Evolutionary conservation across 2,797 vertebrate species (phyloP).

Genomic region (Hypotaenidia okinawae): DNA sequence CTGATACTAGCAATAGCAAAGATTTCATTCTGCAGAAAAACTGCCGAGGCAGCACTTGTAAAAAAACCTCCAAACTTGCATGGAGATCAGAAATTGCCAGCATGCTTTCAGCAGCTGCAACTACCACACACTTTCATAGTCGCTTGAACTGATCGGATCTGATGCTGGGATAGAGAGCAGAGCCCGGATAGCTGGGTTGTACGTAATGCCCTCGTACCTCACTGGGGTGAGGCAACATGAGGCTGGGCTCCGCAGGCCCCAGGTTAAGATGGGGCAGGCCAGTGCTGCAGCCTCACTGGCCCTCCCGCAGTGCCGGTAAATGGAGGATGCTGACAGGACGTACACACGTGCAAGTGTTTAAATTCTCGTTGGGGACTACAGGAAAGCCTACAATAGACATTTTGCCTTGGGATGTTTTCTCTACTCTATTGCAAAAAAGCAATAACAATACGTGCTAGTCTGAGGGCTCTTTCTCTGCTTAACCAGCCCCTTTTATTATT

Average conservation of each 20-base stretch:
- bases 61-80: conserved; percentile 41
- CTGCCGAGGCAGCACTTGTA: conserved; percentile 52
- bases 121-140: conserved; percentile 14
- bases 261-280: background rate
- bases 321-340: background rate
- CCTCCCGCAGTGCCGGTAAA: fast-evolving
- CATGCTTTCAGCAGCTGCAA: conserved; percentile 38
- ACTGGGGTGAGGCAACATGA: background rate
- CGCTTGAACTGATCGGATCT: conserved; percentile 18
- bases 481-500: conserved; percentile 23
- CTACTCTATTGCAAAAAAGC: background rate
- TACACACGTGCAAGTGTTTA: background rate
- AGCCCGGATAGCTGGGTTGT: background rate
- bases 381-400: conserved; percentile 26
- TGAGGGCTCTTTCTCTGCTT: conserved; percentile 13
- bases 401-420: conserved; percentile 54
- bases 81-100: conserved; percentile 32
- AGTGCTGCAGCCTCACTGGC: fast-evolving
- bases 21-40: conserved; percentile 55
- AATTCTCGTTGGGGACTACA: background rate
- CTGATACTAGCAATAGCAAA: conserved; percentile 57
- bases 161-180: background rate
- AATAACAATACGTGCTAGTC: conserved; percentile 43
- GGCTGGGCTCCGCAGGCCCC: background rate
- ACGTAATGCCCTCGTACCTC: background rate